Conservation (phyloP, 2,888 invertebrate species). For the Drosophila incognita region DNA sequence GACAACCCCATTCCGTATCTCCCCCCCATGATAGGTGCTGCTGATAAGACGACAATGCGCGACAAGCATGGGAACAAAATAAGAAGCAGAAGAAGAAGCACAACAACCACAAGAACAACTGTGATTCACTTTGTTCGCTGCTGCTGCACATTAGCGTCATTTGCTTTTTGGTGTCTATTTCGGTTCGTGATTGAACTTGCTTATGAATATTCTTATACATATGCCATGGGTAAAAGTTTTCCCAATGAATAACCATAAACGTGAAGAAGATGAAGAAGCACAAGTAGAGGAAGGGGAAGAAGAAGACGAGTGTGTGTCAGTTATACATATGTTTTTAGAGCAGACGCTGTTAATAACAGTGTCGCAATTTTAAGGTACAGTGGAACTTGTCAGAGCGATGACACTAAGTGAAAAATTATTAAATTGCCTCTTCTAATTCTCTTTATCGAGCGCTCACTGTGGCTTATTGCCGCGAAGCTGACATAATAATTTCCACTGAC, state of each 20-base stretch:
- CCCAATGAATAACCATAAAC: slow-evolving; percentile 32
- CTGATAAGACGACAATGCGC: slow-evolving; percentile 35
- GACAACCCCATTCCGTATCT: not conserved
- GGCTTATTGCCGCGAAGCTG: not conserved
- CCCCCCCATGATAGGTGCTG: slow-evolving; percentile 18
- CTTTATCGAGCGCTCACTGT: not conserved
- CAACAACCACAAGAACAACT: slow-evolving; percentile 3
- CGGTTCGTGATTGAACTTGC: slow-evolving; percentile 12
- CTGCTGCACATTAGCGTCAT: slow-evolving; percentile 31
- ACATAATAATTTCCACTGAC: not conserved
- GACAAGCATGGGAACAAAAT: slow-evolving; percentile 11
- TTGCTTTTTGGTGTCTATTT: slow-evolving; percentile 12
- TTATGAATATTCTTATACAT: slow-evolving; percentile 14
- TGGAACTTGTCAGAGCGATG: not conserved
- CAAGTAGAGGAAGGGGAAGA: not conserved
- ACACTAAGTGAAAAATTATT: not conserved
- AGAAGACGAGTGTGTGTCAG: slow-evolving; percentile 21
- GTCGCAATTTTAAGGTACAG: slow-evolving; percentile 31
- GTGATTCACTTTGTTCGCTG: slow-evolving; percentile 45
- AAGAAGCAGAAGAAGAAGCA: slow-evolving; percentile 27
- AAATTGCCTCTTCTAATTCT: not conserved
- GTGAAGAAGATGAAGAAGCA: not conserved
- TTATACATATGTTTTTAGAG: slow-evolving; percentile 26
- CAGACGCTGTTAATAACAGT: slow-evolving; percentile 2
- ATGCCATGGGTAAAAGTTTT: slow-evolving; percentile 15